Conservation (phyloP, 2,888 invertebrate genomes). For the Deilephila elpenor region DNA sequence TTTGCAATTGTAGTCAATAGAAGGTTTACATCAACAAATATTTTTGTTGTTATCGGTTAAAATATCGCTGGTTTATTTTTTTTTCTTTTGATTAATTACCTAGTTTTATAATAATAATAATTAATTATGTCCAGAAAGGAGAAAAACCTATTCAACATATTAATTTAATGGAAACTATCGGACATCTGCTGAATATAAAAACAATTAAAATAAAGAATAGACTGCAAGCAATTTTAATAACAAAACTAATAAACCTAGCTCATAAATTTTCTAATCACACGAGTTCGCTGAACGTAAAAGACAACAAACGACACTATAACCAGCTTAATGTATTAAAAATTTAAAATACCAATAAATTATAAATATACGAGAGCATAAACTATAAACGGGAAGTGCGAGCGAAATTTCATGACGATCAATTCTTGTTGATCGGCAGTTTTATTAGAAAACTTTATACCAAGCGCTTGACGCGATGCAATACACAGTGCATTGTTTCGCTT, state of each 20-base stretch:
- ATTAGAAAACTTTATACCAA: conserved; percentile 65
- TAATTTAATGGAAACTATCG: too few relatives aligned
- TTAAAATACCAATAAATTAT: conserved; percentile 30
- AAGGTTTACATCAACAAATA: too few relatives aligned
- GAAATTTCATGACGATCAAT: conserved; percentile 46
- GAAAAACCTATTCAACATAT: too few relatives aligned
- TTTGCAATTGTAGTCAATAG: too few relatives aligned
- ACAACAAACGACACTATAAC: conserved; percentile 9
- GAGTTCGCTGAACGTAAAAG: not conserved
- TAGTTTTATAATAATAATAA: too few relatives aligned
- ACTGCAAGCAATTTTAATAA: not conserved
- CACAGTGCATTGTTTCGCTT: conserved; percentile 57
- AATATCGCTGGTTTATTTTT: too few relatives aligned
- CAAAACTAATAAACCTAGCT: not conserved
- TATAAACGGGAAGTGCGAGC: conserved; percentile 23
- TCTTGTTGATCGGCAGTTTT: conserved; percentile 64
- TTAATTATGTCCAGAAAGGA: too few relatives aligned
- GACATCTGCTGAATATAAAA: too few relatives aligned
- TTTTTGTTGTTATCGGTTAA: too few relatives aligned
- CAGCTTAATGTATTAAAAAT: not conserved
- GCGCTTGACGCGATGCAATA: conserved; percentile 43
- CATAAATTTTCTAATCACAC: not conserved
- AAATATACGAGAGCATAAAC: conserved; percentile 19
- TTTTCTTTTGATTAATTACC: too few relatives aligned
- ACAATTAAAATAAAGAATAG: not conserved